Conservation (phyloP, 2,113 vertebrate genomes). For the Silurus asotus region DNA sequence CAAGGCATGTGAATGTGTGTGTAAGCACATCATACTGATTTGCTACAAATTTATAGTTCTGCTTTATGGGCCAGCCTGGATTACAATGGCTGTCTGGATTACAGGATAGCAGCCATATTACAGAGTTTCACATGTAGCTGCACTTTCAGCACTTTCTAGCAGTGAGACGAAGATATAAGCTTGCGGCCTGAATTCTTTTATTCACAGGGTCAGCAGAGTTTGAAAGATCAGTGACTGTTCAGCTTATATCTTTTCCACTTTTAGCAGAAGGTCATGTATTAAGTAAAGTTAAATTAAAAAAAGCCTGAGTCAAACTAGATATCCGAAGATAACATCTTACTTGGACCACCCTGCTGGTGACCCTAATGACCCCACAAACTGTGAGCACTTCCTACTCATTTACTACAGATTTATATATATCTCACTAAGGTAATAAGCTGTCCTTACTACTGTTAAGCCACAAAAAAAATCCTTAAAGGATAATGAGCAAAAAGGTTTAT, state of each 20-base stretch:
- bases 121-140: not conserved
- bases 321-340: constrained; percentile 4
- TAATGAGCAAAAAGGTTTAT: not conserved
- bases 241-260: constrained; percentile 10
- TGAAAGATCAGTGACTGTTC: constrained; percentile 1
- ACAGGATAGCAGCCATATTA: not conserved
- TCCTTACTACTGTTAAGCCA: not conserved
- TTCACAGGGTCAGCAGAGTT: constrained; percentile 4
- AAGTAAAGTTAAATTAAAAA: constrained; percentile 27
- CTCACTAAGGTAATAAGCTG: not conserved
- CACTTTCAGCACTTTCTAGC: not conserved
- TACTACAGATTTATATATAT: not conserved
- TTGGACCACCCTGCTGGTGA: constrained; percentile 24
- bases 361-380: not conserved
- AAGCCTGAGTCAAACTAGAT: constrained; percentile 3
- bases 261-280: not conserved
- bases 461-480: not conserved
- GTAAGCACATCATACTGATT: constrained; percentile 61
- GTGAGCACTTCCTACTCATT: not conserved
- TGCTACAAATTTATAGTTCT: constrained; percentile 53
- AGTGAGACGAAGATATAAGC: not conserved
- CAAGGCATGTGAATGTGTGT: not conserved
- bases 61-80: not conserved
- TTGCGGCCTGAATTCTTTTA: constrained; percentile 4
- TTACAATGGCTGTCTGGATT: constrained; percentile 10